phyloP scores from a whole-genome alignment of 2,797 vertebrate species.

The Cyclura pinguis region DNA sequence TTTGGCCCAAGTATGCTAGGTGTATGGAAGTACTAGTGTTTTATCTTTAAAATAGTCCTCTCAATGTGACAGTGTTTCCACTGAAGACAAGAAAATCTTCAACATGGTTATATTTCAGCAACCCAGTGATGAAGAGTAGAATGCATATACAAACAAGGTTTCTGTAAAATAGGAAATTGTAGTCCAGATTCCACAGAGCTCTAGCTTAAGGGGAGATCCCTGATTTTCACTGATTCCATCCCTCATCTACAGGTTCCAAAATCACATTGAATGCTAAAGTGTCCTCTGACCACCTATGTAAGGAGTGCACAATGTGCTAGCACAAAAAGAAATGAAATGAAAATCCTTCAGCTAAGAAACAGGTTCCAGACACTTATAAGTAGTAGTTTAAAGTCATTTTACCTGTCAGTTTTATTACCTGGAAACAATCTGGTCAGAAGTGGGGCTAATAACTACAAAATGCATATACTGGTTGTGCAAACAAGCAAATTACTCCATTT shows the following conservation, averaged over 20 bases:
- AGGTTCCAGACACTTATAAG: background rate
- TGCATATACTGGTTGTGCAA: background rate
- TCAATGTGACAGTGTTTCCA: background rate
- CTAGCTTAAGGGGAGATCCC: background rate
- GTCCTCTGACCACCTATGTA: background rate
- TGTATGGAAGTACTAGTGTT: too few relatives aligned
- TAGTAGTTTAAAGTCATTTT: too few relatives aligned
- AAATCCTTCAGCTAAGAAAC: background rate
- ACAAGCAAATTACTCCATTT: background rate
- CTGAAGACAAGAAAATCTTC: background rate
- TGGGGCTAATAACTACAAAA: background rate
- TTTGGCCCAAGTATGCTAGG: background rate
- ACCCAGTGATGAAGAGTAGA: background rate
- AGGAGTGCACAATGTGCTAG: background rate
- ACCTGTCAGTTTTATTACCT: too few relatives aligned
- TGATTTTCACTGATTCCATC: background rate
- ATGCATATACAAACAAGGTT: background rate
- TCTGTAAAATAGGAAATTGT: background rate
- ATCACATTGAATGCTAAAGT: background rate
- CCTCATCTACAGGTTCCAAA: background rate
- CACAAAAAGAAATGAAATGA: background rate
- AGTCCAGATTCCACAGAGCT: background rate
- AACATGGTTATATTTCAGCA: background rate
- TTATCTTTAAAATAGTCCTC: background rate
- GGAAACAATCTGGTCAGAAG: too few relatives aligned